Conservation (phyloP, 2,797 vertebrate species). For the Gouania willdenowi region DNA sequence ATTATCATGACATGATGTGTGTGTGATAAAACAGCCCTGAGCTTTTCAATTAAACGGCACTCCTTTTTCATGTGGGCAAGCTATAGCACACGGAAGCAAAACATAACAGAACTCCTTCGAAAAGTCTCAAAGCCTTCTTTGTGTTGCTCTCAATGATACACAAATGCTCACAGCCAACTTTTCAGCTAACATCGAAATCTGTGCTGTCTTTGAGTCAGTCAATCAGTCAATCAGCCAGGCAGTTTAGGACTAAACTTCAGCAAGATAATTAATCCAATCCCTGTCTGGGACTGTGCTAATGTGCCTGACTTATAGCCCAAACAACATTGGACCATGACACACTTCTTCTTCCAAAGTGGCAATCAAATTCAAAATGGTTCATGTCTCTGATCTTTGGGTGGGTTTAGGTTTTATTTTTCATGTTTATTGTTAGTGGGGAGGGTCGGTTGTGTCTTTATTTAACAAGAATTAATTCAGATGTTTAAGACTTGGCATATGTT, state of each 20-base stretch:
- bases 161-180: background rate
- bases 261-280: conserved; percentile 23
- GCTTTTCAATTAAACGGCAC: background rate
- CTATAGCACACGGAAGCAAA: conserved; percentile 11
- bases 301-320: no score
- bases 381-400: no score
- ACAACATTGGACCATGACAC: no score
- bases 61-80: conserved; percentile 1
- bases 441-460: no score
- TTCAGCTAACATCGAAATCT: conserved; percentile 24
- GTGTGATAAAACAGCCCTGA: conserved; percentile 2
- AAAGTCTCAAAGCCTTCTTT: conserved; percentile 3
- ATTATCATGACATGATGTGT: conserved; percentile 5
- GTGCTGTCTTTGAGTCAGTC: conserved; percentile 15
- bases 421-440: no score
- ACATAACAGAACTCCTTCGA: conserved; percentile 13
- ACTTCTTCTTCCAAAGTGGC: no score
- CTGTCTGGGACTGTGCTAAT: no score
- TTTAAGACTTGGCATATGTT: no score
- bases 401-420: no score
- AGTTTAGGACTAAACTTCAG: conserved; percentile 42
- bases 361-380: no score
- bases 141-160: background rate
- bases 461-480: no score
- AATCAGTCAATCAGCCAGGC: conserved; percentile 32